A percentile compares a stretch with the other conserved stretches of the same genome.
Evolutionary conservation across 2,797 vertebrate genomes (phyloP).

Genomic region (Rhinoraja longicauda): DNA sequence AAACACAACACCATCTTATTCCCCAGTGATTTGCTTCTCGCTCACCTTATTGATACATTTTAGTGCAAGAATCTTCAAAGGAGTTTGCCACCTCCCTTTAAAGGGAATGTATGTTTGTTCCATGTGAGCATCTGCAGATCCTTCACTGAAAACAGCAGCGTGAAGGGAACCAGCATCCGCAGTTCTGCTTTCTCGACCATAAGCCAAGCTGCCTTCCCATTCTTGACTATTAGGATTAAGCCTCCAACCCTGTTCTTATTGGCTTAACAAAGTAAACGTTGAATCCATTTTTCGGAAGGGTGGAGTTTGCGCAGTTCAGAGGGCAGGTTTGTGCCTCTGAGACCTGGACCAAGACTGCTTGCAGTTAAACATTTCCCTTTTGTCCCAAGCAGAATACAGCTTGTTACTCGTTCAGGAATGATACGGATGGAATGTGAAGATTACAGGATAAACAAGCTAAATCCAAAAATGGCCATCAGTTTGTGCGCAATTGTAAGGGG

Average conservation of each 20-base stretch:
- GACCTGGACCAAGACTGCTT: neutral
- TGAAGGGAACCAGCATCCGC: neutral
- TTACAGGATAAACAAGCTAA: neutral
- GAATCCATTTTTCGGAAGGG: neutral
- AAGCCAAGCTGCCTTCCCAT: too few species aligned
- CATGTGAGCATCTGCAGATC: neutral
- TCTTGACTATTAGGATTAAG: neutral
- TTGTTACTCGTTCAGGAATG: neutral
- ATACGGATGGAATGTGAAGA: conserved; percentile 21
- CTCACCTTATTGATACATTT: neutral
- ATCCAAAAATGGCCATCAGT: neutral
- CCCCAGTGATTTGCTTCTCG: neutral
- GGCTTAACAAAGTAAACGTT: neutral
- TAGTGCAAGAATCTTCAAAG: neutral
- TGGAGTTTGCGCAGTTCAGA: conserved; percentile 1
- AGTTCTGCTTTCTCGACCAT: too few species aligned
- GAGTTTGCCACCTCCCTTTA: neutral
- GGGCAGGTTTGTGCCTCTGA: conserved; percentile 29
- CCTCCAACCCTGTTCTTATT: neutral
- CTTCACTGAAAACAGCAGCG: neutral
- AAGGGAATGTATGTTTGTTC: neutral
- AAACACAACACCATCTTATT: too few species aligned
- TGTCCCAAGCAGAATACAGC: conserved; percentile 15
- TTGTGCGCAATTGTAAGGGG: neutral
- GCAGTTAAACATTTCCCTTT: conserved; percentile 5